phyloP scores from a whole-genome alignment of 2,797 vertebrate genomes.

The Emydoidea blandingii region DNA sequence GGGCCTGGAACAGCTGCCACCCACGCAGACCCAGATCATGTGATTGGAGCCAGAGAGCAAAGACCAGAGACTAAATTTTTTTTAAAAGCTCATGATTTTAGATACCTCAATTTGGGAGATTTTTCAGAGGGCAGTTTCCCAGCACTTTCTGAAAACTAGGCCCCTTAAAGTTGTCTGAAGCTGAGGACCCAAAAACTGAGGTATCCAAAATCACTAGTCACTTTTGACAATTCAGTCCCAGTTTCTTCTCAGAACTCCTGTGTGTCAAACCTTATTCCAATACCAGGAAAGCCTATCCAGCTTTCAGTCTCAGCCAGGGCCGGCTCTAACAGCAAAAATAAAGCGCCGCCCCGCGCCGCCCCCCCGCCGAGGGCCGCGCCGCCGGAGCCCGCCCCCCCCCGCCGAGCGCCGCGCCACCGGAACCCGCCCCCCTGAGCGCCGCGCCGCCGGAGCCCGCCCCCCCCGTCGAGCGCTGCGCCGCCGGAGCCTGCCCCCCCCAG shows the following conservation, averaged over 20 bases:
- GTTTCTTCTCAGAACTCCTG: not conserved
- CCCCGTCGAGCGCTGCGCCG: too few relatives aligned
- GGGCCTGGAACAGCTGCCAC: not conserved
- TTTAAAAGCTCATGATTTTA: not conserved
- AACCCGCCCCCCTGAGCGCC: too few relatives aligned
- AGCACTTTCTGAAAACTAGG: not conserved
- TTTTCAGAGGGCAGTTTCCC: not conserved
- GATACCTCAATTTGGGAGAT: not conserved
- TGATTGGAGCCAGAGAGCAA: not conserved
- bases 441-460: too few relatives aligned
- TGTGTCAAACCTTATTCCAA: not conserved
- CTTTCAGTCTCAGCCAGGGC: not conserved
- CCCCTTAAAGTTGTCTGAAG: not conserved
- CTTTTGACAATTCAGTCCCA: not conserved
- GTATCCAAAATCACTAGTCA: not conserved
- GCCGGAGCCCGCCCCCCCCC: too few relatives aligned
- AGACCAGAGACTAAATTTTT: not conserved
- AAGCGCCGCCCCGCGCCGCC: too few relatives aligned
- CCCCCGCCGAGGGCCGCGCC: too few relatives aligned
- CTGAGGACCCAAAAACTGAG: not conserved
- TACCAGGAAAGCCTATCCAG: not conserved
- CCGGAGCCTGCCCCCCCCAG: too few relatives aligned
- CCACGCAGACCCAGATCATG: not conserved
- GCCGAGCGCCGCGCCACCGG: too few relatives aligned
- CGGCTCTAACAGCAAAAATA: too few relatives aligned